phyloP scores from a whole-genome alignment of 2,113 vertebrate genomes.

The Zootoca vivipara region DNA sequence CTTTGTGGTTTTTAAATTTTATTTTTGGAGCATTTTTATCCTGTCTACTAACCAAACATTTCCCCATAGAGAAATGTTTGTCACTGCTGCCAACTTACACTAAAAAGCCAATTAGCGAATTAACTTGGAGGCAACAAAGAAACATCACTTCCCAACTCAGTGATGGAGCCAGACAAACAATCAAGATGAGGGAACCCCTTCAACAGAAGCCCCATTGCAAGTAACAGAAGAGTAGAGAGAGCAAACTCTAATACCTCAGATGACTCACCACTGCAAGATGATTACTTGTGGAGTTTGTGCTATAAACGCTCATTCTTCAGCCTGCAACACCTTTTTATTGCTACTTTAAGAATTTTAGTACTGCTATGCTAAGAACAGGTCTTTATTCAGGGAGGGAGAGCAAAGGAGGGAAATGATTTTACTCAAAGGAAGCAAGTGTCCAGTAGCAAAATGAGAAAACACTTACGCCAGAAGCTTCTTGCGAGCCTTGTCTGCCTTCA shows the following conservation, averaged over 20 bases:
- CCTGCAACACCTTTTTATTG: neutral
- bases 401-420: neutral
- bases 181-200: neutral
- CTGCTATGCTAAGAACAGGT: neutral
- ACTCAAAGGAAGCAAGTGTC: neutral
- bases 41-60: too few relatives aligned
- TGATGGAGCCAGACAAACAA: neutral
- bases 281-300: neutral
- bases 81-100: neutral
- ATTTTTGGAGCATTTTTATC: too few relatives aligned
- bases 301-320: neutral
- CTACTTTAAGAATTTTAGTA: neutral
- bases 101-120: neutral
- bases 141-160: neutral
- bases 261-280: too few relatives aligned
- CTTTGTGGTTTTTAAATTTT: too few relatives aligned
- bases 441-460: neutral
- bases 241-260: neutral
- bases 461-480: constrained; percentile 99
- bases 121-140: neutral
- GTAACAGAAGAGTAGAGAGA: too few relatives aligned
- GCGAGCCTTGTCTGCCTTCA: constrained; percentile 98
- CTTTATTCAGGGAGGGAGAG: neutral
- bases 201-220: neutral
- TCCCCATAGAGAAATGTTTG: too few relatives aligned